Evolutionary conservation across 2,888 invertebrate species (phyloP), one percentile per base, ranked within the genome.

Genomic region (Himalopsyche tibetana): DNA sequence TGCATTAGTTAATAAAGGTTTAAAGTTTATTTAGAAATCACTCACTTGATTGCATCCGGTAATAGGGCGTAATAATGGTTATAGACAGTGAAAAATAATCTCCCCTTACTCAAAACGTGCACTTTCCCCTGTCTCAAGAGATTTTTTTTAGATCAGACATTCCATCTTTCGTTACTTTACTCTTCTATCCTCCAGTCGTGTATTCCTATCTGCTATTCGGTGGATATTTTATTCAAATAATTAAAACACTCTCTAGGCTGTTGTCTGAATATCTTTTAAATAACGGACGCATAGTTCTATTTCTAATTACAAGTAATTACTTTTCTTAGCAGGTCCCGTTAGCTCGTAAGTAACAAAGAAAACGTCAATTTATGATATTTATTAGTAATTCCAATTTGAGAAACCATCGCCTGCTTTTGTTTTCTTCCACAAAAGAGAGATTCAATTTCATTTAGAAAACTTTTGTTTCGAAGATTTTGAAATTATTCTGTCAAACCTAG

Each of bases 181-280:
- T 4, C 17, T 5, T 80, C 55, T 28, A 4, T 6, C 42, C 45
- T 55, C 38, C 12, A 40, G 36, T 19, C 40, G 11, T 55, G 55
- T 17, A 83, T 51, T 19, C 51, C 51, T 17, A 69, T 9, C 28
- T 69, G 74, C 38, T 82, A 84, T 79, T 56, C 86, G 79, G 82
- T 84, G 86, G 84, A 84, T 84, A 86, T 82, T 86, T 86, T 84
- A 80, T 82, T 84, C 42, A 84, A 86, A 82, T 84, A 86, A 86
- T 86, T 86, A 86, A 86, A 84, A 82, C 84, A 84, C 80, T 38
- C 45, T 28, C 12, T 19, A 8, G 8, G 9, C 12, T 19, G 19
- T 63, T 63, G 19, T 19, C 8, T 5, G 19, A 56, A 19, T 63
- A 63, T 63, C 15, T 56, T 17, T 56, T 4, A 56, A 45, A 45